These are phyloP conservation scores for Gambusia affinis DNA, from an alignment of 2,113 vertebrate genomes.

Conservation along the genomic window DNA sequence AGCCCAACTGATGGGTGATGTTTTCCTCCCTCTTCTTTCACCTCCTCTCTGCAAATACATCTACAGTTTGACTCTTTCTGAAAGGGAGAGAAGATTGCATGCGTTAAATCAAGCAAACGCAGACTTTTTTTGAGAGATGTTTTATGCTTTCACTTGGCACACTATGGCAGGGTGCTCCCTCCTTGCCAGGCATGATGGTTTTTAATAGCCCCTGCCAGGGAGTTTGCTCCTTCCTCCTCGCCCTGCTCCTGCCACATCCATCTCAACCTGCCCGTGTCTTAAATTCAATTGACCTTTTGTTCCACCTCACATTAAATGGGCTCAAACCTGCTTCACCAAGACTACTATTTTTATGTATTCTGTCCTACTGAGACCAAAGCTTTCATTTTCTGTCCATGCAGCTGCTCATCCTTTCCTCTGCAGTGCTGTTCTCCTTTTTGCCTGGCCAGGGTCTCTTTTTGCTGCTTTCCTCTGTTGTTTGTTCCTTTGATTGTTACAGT, in stretches of 20 bases:
- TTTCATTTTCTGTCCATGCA: slow-evolving; percentile 66
- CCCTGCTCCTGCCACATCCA: slow-evolving; percentile 49
- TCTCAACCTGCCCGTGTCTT: slow-evolving; percentile 59
- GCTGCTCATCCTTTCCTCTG: slow-evolving; percentile 18
- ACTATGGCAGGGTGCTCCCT: slow-evolving; percentile 23
- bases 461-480: slow-evolving; percentile 2
- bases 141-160: slow-evolving; percentile 69
- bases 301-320: slow-evolving; percentile 63
- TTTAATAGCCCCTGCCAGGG: slow-evolving; percentile 52
- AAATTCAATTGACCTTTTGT: slow-evolving; percentile 78
- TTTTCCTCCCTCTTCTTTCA: slow-evolving; percentile 41
- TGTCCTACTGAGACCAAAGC: slow-evolving; percentile 50
- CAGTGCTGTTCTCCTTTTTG: slow-evolving; percentile 49
- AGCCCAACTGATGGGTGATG: slow-evolving; percentile 25
- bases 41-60: slow-evolving; percentile 29
- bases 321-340: slow-evolving; percentile 46
- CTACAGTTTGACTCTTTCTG: slow-evolving; percentile 25
- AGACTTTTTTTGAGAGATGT: slow-evolving; percentile 44
- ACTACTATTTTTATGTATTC: slow-evolving; percentile 66
- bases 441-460: slow-evolving; percentile 12
- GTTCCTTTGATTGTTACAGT: slow-evolving; percentile 39
- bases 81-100: slow-evolving; percentile 32
- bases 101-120: slow-evolving; percentile 55
- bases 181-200: slow-evolving; percentile 48
- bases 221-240: slow-evolving; percentile 5